These are phyloP conservation scores for Drosophila asahinai DNA, from an alignment of 1,140 invertebrate genomes.

Conservation along the genomic window DNA sequence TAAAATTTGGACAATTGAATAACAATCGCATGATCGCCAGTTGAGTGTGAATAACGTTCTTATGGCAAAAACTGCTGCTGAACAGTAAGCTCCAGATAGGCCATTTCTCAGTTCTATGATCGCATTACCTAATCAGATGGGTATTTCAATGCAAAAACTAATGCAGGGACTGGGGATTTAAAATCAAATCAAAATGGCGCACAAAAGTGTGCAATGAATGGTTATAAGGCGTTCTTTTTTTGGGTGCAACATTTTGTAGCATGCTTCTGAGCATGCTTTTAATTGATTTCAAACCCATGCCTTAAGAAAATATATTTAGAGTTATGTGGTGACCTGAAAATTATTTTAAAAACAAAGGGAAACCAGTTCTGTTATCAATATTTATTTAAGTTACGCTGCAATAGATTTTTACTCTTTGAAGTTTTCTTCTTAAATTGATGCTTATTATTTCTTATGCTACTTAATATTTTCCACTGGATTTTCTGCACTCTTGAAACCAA, in stretches of 20 bases:
- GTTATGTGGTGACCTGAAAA: too few species aligned
- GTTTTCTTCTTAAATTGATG: not conserved
- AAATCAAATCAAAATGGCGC: not conserved
- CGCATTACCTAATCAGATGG: constrained; percentile 9
- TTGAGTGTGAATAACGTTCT: constrained; percentile 17
- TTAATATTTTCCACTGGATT: not conserved
- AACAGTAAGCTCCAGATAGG: not conserved
- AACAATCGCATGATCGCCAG: constrained; percentile 35
- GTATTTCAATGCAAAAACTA: not conserved
- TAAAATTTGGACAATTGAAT: constrained; percentile 55
- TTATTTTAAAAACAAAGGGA: too few species aligned
- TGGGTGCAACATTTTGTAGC: too few species aligned
- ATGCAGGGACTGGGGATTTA: not conserved
- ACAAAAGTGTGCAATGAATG: not conserved
- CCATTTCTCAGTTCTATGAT: not conserved
- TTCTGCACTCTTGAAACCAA: not conserved
- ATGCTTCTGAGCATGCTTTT: too few species aligned
- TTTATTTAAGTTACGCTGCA: too few species aligned
- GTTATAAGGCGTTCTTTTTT: too few species aligned
- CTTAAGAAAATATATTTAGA: too few species aligned
- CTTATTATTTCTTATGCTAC: not conserved
- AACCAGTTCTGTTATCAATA: too few species aligned
- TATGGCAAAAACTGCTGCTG: too few species aligned
- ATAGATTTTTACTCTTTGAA: too few species aligned
- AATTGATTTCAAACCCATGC: too few species aligned